Conservation (phyloP, 2,113 vertebrate genomes). For the Phocoena phocoena region DNA sequence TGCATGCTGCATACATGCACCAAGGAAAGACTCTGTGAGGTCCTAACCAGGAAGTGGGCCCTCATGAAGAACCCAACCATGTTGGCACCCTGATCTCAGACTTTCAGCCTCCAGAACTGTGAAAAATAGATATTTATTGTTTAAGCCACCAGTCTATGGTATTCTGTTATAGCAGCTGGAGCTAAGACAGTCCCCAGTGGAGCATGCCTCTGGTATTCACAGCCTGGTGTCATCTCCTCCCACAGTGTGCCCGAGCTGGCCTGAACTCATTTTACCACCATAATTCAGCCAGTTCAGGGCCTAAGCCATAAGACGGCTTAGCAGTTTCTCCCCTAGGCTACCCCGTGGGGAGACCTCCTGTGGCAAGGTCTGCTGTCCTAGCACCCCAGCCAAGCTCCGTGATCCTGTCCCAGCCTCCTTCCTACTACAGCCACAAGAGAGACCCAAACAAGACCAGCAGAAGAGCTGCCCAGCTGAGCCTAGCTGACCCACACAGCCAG, state of each 20-base stretch:
- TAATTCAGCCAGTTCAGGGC: background rate
- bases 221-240: background rate
- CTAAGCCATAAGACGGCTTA: background rate
- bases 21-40: background rate
- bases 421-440: background rate
- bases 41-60: background rate
- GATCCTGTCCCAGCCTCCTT: background rate
- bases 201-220: no score
- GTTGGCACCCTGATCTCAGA: background rate
- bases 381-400: background rate
- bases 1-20: background rate
- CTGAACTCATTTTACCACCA: background rate
- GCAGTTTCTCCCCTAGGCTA: background rate
- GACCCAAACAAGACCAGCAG: background rate
- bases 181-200: background rate
- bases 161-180: background rate
- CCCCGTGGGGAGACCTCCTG: background rate
- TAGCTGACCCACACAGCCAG: background rate
- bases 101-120: background rate
- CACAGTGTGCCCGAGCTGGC: background rate
- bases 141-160: background rate
- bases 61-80: background rate
- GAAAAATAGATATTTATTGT: background rate
- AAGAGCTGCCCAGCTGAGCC: background rate
- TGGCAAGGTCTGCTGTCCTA: background rate